These are phyloP conservation scores for Buceros bicornis DNA, from an alignment of 2,797 vertebrate genomes.

Conservation along the genomic window DNA sequence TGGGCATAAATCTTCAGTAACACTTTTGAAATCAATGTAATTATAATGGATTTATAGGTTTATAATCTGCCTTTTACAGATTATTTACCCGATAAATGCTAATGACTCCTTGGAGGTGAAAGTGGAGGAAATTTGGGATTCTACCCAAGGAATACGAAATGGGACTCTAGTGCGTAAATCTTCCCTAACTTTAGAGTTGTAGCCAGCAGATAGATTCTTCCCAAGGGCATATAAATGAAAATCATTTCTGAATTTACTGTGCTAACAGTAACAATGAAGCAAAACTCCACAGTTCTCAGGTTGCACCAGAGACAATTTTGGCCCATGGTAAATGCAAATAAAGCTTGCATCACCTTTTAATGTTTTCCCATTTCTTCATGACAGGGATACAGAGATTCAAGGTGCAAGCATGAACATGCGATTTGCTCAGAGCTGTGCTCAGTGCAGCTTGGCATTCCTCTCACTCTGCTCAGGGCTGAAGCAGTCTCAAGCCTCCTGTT, in stretches of 20 bases:
- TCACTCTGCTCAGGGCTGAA: background rate
- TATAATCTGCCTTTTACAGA: conserved; percentile 12
- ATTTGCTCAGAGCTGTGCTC: background rate
- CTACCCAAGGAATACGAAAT: conserved; percentile 48
- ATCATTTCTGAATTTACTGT: background rate
- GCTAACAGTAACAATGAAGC: background rate
- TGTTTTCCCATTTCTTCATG: background rate
- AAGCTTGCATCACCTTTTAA: background rate
- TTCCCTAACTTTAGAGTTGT: background rate
- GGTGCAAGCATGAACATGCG: accelerated
- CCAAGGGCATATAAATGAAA: background rate
- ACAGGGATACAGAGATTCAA: background rate
- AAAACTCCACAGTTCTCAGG: background rate
- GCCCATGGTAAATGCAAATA: background rate
- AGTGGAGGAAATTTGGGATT: conserved; percentile 30
- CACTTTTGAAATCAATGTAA: background rate
- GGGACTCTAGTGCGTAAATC: background rate
- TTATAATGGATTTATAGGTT: conserved; percentile 43
- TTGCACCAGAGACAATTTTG: background rate
- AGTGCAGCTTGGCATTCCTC: background rate
- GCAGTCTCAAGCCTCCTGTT: background rate
- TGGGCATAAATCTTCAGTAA: conserved; percentile 41
- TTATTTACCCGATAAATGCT: conserved; percentile 50
- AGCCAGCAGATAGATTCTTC: background rate
- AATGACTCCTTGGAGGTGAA: conserved; percentile 26